Evolutionary conservation across 1,140 invertebrate species (phyloP), one percentile per base, ranked within the genome.

Genomic region (Drosophila pectinifera): DNA sequence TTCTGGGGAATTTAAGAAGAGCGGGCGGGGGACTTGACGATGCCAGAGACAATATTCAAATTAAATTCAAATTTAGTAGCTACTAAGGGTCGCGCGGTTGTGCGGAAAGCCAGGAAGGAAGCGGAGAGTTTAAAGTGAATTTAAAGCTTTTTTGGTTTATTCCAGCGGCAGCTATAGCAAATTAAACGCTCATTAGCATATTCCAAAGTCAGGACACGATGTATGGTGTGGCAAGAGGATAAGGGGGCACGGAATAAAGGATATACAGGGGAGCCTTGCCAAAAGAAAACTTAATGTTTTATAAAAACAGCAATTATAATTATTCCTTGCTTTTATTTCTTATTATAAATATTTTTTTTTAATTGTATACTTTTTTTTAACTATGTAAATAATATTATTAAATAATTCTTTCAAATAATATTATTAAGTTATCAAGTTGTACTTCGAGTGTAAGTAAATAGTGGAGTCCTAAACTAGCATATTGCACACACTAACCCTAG

Each of bases 111-210:
- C 31, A 36, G 31, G 10, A 20, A 51, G 48, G 61, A 65, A 28
- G 64, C 43, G n/a, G 42, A 16, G 54, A 84, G 73, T 80, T 84
- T 82, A 85, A 83, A 83, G 80, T 83, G 80, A 83, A 84, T 83
- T 83, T 80, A 63, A 77, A 64, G 73, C 81, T 78, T 85, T 83
- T 85, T 63, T 68, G 57, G 59, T 59, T 76, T 76, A 59, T 76
- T 49, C 67, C 53, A 59, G 49, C 28, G 46, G 20, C 53, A 41
- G 38, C 26, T 39, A 69, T 65, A 56, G 67, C 58, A 74, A 84
- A 84, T 84, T 84, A 85, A 84, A 86, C 63, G 78, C 81, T 86
- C 81, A 86, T 84, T 84, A 84, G 82, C 81, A 84, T 84, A 85
- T 81, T 84, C 61, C 45, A 57, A 79, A 78, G 65, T 73, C 59